Conservation (phyloP, 2,888 invertebrate species). For the Molanna angustata region DNA sequence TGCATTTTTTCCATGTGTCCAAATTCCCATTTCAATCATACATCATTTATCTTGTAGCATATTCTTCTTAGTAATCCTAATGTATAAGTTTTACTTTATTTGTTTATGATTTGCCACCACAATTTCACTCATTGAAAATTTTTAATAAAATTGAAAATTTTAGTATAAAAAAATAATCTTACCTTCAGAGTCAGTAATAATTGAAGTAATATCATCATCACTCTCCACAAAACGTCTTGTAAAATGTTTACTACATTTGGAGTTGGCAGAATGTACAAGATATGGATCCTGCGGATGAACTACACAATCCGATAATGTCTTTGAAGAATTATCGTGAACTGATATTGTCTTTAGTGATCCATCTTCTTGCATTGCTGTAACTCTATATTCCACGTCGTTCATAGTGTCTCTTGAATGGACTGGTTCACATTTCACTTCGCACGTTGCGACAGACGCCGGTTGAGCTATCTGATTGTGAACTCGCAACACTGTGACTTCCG, state of each 20-base stretch:
- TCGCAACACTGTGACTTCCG: slow-evolving; percentile 48
- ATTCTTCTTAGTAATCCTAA: too few relatives aligned
- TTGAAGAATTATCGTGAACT: slow-evolving; percentile 53
- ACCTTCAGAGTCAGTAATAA: slow-evolving; percentile 72
- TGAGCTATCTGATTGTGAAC: slow-evolving; percentile 50
- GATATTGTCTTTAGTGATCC: slow-evolving; percentile 52
- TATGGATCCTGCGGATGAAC: slow-evolving; percentile 52
- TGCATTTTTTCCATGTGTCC: too few relatives aligned
- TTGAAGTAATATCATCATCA: slow-evolving; percentile 68
- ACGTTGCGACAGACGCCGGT: slow-evolving; percentile 43
- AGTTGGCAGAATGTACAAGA: slow-evolving; percentile 52
- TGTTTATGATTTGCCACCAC: slow-evolving; percentile 2
- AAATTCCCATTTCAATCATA: too few relatives aligned
- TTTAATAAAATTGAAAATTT: not conserved
- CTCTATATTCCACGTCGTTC: slow-evolving; percentile 52
- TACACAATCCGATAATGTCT: slow-evolving; percentile 50
- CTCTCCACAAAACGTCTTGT: slow-evolving; percentile 66
- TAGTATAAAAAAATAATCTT: slow-evolving; percentile 13
- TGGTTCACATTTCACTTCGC: slow-evolving; percentile 40
- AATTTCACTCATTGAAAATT: slow-evolving; percentile 9
- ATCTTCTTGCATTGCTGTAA: slow-evolving; percentile 53
- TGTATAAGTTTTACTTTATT: not conserved
- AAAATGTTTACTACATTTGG: slow-evolving; percentile 64
- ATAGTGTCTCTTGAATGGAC: slow-evolving; percentile 42
- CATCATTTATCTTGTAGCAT: too few relatives aligned